These are phyloP conservation scores for Lampris incognitus DNA, from an alignment of 2,113 vertebrate genomes.

Conservation along the genomic window DNA sequence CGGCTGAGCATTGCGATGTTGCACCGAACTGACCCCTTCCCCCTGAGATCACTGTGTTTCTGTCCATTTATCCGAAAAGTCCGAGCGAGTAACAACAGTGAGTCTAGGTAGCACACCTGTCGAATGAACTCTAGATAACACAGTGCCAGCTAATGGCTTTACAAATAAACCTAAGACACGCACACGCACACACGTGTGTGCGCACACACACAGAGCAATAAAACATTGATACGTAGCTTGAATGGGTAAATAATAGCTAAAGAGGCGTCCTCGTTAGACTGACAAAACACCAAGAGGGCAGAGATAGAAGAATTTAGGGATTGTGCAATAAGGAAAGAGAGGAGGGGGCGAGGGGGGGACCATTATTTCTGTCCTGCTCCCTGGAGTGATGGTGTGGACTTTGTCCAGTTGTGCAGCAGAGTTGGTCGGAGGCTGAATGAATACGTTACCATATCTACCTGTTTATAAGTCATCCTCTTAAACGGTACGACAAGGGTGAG, in stretches of 20 bases:
- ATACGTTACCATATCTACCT: slow-evolving; percentile 15
- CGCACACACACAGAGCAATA: slow-evolving; percentile 14
- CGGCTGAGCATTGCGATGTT: no score
- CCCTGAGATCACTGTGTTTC: no score
- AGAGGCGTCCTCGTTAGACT: slow-evolving; percentile 4
- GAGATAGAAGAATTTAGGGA: background rate
- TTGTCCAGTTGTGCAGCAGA: slow-evolving; percentile 1
- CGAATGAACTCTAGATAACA: slow-evolving; percentile 32
- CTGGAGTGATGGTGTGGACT: slow-evolving; percentile 24
- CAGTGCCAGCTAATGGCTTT: slow-evolving; percentile 27
- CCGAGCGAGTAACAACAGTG: background rate
- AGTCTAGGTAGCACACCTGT: slow-evolving; percentile 33
- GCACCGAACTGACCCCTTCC: no score
- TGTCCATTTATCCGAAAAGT: background rate
- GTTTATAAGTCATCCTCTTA: slow-evolving; percentile 50
- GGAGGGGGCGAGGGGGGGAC: background rate
- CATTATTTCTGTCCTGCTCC: background rate
- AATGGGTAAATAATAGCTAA: slow-evolving; percentile 39
- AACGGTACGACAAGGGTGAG: background rate
- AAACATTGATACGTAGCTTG: slow-evolving; percentile 43
- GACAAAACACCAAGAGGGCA: background rate
- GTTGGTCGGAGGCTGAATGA: slow-evolving; percentile 8
- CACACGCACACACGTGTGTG: slow-evolving; percentile 4
- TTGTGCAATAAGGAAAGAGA: slow-evolving; percentile 11
- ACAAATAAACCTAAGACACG: slow-evolving; percentile 36